Evolutionary conservation across 2,888 invertebrate species (phyloP), one percentile per base, ranked within the genome.

Genomic region (Malthinus seriepunctatus): DNA sequence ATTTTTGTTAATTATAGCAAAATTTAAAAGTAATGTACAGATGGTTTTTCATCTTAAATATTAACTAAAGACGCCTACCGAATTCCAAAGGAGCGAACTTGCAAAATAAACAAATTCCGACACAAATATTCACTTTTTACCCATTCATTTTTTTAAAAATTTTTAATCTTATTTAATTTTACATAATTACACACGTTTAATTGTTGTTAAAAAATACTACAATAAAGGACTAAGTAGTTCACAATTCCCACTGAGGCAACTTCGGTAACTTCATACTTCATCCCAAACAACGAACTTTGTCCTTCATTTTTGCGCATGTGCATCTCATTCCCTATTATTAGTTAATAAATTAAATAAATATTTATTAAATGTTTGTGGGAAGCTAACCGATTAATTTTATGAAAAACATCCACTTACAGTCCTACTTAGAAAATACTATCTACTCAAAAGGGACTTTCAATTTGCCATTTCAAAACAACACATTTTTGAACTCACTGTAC

Each of bases 81-180:
- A 73, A 74, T 72, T 74, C 73, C 71, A 23, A 71, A 70, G 72
- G 73, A 72, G 67, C 68, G 61, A 54, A 51, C 51, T 51, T 51
- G 31, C 32, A 38, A 55, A 54, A 55, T 42, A 34, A 47, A 15
- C 38, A 53, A 53, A 55, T 31, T 11, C 23, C 49, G 49, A 49
- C 33, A 2, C 9, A 39, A 39, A 9, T 8, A 38, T 12, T 39
- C 32, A 38, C 12, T 32, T 31, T 50, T 32, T 15, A 15, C 38
- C 32, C 32, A 11, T 39, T 32, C 50, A 39, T 50, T 50, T 32
- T 12, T n/a, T 11, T 46, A 12, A 12, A 23, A 51, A 42, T 51
- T 9, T 11, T 34, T 44, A 45, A 39, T 42, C 14, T 44, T 33
- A 51, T 44, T 44, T 34, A 33, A 45, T 7, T 39, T 50, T 44